phyloP scores from a whole-genome alignment of 2,888 invertebrate species.

The Eristalis arbustorum region DNA sequence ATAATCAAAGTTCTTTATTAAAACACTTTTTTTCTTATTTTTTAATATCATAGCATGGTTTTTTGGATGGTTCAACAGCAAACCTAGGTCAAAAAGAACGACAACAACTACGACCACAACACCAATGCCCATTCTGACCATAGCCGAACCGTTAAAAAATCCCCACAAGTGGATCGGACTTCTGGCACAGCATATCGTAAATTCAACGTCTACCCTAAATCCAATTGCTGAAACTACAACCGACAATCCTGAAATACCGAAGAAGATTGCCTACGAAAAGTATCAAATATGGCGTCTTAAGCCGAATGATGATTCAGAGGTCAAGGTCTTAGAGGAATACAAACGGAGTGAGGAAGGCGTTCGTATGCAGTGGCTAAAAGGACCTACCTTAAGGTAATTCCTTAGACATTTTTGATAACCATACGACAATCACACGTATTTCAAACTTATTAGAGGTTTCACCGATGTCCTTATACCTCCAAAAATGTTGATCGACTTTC shows the following conservation, averaged over 20 bases:
- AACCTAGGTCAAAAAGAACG: slow-evolving; percentile 72
- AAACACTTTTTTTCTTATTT: neutral
- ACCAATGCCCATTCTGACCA: slow-evolving; percentile 78
- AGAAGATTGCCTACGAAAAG: slow-evolving; percentile 79
- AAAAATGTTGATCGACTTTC: slow-evolving; percentile 80
- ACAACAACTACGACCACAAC: slow-evolving; percentile 75
- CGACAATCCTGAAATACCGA: slow-evolving; percentile 73
- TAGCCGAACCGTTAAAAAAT: slow-evolving; percentile 78
- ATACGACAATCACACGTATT: neutral
- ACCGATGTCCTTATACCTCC: slow-evolving; percentile 89
- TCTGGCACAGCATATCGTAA: slow-evolving; percentile 78
- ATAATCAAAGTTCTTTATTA: too few relatives aligned
- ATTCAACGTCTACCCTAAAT: slow-evolving; percentile 75
- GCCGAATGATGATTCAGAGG: slow-evolving; percentile 80
- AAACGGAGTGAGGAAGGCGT: slow-evolving; percentile 80
- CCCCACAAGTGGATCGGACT: slow-evolving; percentile 80
- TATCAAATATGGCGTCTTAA: slow-evolving; percentile 81
- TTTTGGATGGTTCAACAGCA: slow-evolving; percentile 81
- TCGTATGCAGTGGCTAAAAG: slow-evolving; percentile 83
- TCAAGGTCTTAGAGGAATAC: slow-evolving; percentile 80
- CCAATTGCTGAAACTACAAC: slow-evolving; percentile 74
- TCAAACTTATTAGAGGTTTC: slow-evolving; percentile 78
- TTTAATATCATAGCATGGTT: slow-evolving; percentile 80
- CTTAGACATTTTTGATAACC: neutral
- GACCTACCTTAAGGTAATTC: slow-evolving; percentile 80